phyloP scores from a whole-genome alignment of 1,140 invertebrate genomes.

The Hetaerina americana region DNA sequence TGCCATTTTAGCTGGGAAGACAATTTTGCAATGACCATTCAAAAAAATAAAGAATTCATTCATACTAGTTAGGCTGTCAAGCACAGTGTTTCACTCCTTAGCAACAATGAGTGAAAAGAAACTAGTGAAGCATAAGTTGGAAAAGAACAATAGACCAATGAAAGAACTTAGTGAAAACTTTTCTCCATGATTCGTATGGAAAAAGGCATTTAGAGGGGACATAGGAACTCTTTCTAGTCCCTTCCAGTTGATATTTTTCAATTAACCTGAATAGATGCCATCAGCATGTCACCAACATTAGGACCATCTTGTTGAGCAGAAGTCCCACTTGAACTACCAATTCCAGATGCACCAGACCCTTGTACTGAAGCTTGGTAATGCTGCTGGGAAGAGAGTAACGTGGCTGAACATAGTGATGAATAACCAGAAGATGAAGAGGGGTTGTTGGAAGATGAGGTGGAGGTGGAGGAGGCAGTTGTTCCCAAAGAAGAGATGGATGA shows the following conservation, averaged over 20 bases:
- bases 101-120: too few species aligned
- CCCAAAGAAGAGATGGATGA: neutral
- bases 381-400: slow-evolving; percentile 21
- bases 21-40: too few species aligned
- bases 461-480: neutral
- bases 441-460: neutral
- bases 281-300: slow-evolving; percentile 64
- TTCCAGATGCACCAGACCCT: neutral
- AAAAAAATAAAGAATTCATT: too few species aligned
- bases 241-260: neutral
- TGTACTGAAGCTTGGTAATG: neutral
- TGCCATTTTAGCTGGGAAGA: too few species aligned
- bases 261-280: slow-evolving; percentile 59
- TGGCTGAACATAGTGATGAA: slow-evolving; percentile 11
- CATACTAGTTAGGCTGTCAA: too few species aligned
- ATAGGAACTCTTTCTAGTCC: too few species aligned
- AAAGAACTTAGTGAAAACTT: too few species aligned
- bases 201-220: too few species aligned
- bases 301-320: slow-evolving; percentile 43
- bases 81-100: too few species aligned
- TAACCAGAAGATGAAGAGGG: neutral
- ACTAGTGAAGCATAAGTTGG: too few species aligned
- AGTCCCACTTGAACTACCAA: neutral
- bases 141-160: too few species aligned
- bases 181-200: too few species aligned